phyloP scores from a whole-genome alignment of 2,888 invertebrate species.

The Conops quadrifasciatus region DNA sequence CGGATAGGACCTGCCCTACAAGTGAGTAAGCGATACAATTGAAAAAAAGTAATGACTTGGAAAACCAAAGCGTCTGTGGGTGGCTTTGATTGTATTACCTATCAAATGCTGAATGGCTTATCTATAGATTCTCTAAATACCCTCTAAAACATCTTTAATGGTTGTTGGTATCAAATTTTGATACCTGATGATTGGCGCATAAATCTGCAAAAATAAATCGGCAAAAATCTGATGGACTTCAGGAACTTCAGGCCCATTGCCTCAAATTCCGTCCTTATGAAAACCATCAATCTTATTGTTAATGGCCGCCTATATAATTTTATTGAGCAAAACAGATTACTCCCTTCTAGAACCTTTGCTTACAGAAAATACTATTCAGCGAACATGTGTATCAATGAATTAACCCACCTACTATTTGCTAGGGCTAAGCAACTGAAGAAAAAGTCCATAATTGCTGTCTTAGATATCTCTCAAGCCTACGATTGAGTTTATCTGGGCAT shows the following conservation, averaged over 20 bases:
- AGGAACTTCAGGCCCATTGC: not conserved
- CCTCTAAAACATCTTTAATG: not conserved
- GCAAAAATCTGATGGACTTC: not conserved
- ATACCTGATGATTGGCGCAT: not conserved
- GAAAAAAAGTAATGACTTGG: too few relatives aligned
- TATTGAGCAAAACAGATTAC: not conserved
- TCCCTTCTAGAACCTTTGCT: slow-evolving; percentile 5
- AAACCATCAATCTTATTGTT: not conserved
- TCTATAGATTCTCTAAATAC: not conserved
- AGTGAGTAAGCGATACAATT: too few relatives aligned
- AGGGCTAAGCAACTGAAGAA: not conserved
- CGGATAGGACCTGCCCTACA: too few relatives aligned
- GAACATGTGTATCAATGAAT: slow-evolving; percentile 16
- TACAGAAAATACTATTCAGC: slow-evolving; percentile 8
- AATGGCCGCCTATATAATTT: not conserved
- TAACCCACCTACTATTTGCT: not conserved
- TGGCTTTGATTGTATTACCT: not conserved
- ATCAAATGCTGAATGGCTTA: not conserved
- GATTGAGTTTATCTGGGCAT: not conserved
- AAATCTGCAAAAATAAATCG: not conserved
- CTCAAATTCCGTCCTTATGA: not conserved
- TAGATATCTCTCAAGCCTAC: slow-evolving; percentile 20
- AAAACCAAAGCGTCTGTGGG: not conserved
- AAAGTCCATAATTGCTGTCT: not conserved
- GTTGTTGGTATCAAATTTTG: not conserved